These are phyloP conservation scores for Belgica antarctica DNA, from an alignment of 2,888 invertebrate genomes.

Conservation along the genomic window DNA sequence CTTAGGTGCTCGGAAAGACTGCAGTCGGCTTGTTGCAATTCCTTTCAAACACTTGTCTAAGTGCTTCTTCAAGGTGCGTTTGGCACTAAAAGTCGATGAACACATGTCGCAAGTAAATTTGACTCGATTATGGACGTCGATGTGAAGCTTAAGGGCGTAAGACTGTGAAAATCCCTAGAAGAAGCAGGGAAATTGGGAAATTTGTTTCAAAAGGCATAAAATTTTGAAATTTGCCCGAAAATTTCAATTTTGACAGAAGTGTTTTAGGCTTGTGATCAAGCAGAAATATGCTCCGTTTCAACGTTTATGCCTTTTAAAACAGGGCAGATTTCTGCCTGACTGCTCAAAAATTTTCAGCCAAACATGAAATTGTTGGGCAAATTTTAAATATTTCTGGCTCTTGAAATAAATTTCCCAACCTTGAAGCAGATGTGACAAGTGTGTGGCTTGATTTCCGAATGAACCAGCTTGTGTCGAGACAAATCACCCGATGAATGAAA, in stretches of 20 bases:
- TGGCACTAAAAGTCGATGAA: not conserved
- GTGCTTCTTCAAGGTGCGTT: conserved; percentile 34
- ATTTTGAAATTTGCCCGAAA: no score
- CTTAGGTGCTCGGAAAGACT: not conserved
- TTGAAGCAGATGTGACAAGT: conserved; percentile 21
- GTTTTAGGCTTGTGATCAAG: no score
- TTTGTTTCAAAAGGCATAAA: no score
- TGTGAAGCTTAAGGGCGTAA: conserved; percentile 34
- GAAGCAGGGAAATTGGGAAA: no score
- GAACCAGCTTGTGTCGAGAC: conserved; percentile 26
- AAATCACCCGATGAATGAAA: conserved; percentile 34
- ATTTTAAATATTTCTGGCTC: no score
- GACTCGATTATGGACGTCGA: conserved; percentile 8
- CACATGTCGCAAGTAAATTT: conserved; percentile 23
- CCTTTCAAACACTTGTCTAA: conserved; percentile 34
- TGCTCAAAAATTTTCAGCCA: no score
- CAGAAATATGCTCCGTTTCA: no score
- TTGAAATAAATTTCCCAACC: no score
- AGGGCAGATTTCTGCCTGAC: no score
- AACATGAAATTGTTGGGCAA: no score
- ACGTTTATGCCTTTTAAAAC: no score
- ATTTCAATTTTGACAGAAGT: no score
- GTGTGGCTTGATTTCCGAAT: conserved; percentile 22
- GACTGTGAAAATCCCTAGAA: conserved; percentile 29
- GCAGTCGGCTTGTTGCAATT: not conserved